Evolutionary conservation across 2,113 vertebrate species (phyloP).

Genomic region (Lates calcarifer): DNA sequence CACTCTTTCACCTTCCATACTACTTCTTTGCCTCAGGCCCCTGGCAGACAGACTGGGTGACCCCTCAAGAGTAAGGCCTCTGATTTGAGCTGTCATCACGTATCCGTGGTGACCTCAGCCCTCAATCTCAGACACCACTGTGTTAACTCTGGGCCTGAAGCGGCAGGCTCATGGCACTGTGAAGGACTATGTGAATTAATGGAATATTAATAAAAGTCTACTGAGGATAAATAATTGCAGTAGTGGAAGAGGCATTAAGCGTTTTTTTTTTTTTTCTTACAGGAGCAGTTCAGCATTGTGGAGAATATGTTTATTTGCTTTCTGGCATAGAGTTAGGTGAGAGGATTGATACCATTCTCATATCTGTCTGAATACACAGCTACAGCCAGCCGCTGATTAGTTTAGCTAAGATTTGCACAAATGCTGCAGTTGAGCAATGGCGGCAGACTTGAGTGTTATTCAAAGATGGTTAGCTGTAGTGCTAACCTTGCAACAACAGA

Average conservation of each 20-base stretch:
- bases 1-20: slow-evolving; percentile 57
- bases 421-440: too few species aligned
- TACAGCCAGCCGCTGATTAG: too few species aligned
- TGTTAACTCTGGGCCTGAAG: slow-evolving; percentile 38
- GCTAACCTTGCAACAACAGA: not conserved
- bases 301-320: too few species aligned
- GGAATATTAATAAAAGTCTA: not conserved
- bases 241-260: too few species aligned
- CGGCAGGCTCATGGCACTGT: slow-evolving; percentile 10
- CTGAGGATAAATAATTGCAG: not conserved
- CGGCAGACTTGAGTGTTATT: too few species aligned
- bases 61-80: slow-evolving; percentile 61
- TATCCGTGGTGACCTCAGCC: slow-evolving; percentile 50
- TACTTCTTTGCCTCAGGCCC: slow-evolving; percentile 53
- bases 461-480: not conserved
- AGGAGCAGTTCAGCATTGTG: too few species aligned
- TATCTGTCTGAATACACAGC: too few species aligned
- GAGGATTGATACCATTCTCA: too few species aligned
- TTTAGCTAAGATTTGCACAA: too few species aligned
- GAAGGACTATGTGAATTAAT: slow-evolving; percentile 12
- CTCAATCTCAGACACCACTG: slow-evolving; percentile 41
- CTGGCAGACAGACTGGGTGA: slow-evolving; percentile 65
- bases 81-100: slow-evolving; percentile 77
- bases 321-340: too few species aligned
- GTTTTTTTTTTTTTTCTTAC: too few species aligned